These are phyloP conservation scores for Leptoteleia sp. DNA, from an alignment of 1,140 invertebrate genomes.

Conservation along the genomic window DNA sequence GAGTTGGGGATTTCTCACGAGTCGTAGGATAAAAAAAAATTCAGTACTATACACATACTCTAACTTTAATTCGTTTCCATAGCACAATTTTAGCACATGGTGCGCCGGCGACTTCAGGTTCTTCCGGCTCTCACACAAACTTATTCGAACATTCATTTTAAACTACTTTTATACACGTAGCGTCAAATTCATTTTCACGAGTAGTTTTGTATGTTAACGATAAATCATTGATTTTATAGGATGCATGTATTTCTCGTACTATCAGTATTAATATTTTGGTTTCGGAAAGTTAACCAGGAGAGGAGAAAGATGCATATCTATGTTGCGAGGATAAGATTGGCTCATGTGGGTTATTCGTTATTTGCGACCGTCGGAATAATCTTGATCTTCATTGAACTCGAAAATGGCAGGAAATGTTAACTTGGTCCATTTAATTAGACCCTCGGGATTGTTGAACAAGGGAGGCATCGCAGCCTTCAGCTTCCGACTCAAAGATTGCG, in stretches of 20 bases:
- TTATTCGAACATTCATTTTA: conserved; percentile 21
- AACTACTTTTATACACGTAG: conserved; percentile 22
- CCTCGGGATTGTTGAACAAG: conserved; percentile 54
- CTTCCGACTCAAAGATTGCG: conserved; percentile 31
- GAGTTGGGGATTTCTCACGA: conserved; percentile 45
- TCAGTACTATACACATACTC: conserved; percentile 12
- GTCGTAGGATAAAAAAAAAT: conserved; percentile 31
- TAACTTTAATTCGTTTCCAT: conserved; percentile 33
- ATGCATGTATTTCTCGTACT: conserved; percentile 9
- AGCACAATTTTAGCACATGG: conserved; percentile 53
- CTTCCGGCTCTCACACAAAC: conserved; percentile 10
- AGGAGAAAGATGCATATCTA: conserved; percentile 54
- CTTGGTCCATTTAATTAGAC: conserved; percentile 62
- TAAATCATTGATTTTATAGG: conserved; percentile 25
- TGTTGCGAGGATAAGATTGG: conserved; percentile 29
- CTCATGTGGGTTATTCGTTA: conserved; percentile 42
- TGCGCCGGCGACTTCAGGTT: conserved; percentile 20
- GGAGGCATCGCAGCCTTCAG: conserved; percentile 31
- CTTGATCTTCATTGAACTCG: conserved; percentile 60
- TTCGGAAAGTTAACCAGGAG: conserved; percentile 28
- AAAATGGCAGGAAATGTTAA: conserved; percentile 62
- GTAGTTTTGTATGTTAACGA: background rate
- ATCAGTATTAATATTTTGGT: conserved; percentile 29
- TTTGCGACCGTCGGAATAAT: conserved; percentile 38
- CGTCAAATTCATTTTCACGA: conserved; percentile 21